These are phyloP conservation scores for Dasysyrphus tricinctus DNA, from an alignment of 2,888 invertebrate genomes.

Conservation along the genomic window DNA sequence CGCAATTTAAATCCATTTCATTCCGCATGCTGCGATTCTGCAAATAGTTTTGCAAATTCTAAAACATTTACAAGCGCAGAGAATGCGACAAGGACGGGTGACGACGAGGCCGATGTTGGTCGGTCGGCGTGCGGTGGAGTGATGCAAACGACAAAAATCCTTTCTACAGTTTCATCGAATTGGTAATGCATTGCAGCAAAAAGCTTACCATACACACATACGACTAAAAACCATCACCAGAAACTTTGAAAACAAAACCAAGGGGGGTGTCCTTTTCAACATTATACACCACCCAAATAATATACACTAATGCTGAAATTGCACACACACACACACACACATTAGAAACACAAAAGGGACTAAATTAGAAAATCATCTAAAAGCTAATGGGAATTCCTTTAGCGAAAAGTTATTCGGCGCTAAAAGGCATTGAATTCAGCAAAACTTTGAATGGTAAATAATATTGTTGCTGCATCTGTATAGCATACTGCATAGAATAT, in stretches of 20 bases:
- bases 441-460: neutral
- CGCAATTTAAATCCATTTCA: conserved; percentile 69
- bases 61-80: conserved; percentile 42
- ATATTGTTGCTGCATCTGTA: neutral
- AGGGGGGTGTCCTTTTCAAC: conserved; percentile 42
- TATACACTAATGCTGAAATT: too few relatives aligned
- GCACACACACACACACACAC: neutral
- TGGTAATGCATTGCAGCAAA: conserved; percentile 30
- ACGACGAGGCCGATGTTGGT: neutral
- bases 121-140: neutral
- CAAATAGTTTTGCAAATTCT: conserved; percentile 67
- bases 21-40: conserved; percentile 57
- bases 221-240: neutral
- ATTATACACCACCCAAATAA: neutral
- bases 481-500: neutral
- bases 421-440: conserved; percentile 44
- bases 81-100: conserved; percentile 2
- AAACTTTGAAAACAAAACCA: conserved; percentile 27
- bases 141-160: conserved; percentile 11
- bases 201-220: neutral
- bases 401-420: conserved; percentile 39
- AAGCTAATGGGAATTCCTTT: conserved; percentile 70
- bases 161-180: conserved; percentile 14
- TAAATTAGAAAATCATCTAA: conserved; percentile 72
- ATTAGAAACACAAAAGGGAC: conserved; percentile 60